phyloP scores from a whole-genome alignment of 2,888 invertebrate species.

The Lasiommata megera region DNA sequence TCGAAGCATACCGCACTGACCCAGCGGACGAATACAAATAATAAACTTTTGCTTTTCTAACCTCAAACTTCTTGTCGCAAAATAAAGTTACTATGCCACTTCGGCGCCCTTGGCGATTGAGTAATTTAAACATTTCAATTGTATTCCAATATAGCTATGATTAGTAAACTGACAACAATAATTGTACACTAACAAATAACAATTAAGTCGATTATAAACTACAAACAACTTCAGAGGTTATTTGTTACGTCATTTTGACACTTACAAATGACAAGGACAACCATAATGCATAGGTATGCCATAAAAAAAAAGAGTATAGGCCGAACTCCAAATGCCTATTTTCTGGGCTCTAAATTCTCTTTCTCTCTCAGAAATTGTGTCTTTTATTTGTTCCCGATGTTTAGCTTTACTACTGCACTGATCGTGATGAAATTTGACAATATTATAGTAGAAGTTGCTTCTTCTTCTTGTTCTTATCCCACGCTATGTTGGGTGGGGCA shows the following conservation, averaged over 20 bases:
- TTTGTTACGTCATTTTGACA: slow-evolving; percentile 9
- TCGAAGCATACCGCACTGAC: slow-evolving; percentile 63
- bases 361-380: too few species aligned
- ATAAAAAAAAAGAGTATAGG: too few species aligned
- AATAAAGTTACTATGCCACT: slow-evolving; percentile 63
- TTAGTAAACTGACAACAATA: background rate
- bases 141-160: background rate
- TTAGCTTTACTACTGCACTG: too few species aligned
- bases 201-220: slow-evolving; percentile 11
- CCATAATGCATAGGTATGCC: too few species aligned
- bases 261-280: too few species aligned
- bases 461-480: too few species aligned
- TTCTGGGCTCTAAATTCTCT: too few species aligned
- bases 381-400: too few species aligned
- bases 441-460: too few species aligned
- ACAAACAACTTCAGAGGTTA: slow-evolving; percentile 16
- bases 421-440: too few species aligned
- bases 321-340: too few species aligned
- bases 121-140: slow-evolving; percentile 65
- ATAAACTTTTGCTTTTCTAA: slow-evolving; percentile 69
- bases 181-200: background rate
- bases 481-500: too few species aligned
- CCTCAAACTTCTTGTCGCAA: slow-evolving; percentile 70
- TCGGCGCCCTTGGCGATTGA: slow-evolving; percentile 63
- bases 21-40: slow-evolving; percentile 67